Percentiles rank a stretch among this genome's conserved stretches.
These are phyloP conservation scores for Mustela lutreola DNA, from an alignment of 2,113 vertebrate genomes.

Conservation along the genomic window DNA sequence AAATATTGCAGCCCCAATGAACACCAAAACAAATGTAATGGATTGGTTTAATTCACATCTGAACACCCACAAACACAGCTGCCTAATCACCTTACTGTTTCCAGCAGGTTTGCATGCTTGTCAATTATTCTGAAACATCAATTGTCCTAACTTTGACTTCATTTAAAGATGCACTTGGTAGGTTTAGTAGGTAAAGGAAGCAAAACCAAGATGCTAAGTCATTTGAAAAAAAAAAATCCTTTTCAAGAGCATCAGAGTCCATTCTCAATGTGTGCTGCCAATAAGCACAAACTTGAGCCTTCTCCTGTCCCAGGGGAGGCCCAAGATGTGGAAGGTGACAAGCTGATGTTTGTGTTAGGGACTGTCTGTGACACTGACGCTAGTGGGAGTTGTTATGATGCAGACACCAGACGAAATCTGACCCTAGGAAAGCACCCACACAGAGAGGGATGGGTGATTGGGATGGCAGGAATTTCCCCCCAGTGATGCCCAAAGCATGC, in stretches of 20 bases:
- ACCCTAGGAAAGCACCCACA: neutral
- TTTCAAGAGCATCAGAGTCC: conserved; percentile 9
- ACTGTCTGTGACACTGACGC: neutral
- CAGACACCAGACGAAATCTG: neutral
- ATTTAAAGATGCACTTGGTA: conserved; percentile 57
- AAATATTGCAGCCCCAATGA: conserved; percentile 80
- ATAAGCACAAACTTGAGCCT: neutral
- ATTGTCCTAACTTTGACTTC: conserved; percentile 64
- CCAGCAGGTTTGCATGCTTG: conserved; percentile 75
- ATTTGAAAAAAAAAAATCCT: neutral
- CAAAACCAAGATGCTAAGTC: conserved; percentile 51
- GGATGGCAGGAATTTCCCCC: no score
- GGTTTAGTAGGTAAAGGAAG: conserved; percentile 66
- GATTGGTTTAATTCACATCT: conserved; percentile 74
- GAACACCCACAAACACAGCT: conserved; percentile 73
- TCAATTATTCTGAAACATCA: conserved; percentile 73
- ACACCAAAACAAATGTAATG: conserved; percentile 80
- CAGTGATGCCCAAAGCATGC: neutral
- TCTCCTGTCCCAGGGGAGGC: neutral
- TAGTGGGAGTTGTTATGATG: no score
- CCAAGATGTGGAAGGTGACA: neutral
- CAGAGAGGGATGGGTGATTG: neutral
- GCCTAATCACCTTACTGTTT: conserved; percentile 76
- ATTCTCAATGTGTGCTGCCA: neutral
- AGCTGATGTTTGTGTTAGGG: neutral